Evolutionary conservation across 2,888 invertebrate species (phyloP), one percentile per base, ranked within the genome.

Genomic region (Hirtodrosophila cameraria): DNA sequence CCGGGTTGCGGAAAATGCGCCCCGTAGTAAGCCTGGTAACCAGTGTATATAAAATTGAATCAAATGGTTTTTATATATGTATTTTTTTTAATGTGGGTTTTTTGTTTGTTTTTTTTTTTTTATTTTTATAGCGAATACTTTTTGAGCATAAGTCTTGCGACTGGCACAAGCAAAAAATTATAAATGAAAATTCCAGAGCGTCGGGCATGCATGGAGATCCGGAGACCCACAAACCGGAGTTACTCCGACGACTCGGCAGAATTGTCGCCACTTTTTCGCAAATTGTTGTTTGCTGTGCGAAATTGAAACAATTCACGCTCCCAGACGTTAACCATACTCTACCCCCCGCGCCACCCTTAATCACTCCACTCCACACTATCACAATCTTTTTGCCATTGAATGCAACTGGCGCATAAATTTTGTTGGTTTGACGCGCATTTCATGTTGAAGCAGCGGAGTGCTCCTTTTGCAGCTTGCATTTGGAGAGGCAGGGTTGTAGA

Each of bases 111-210:
- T 38, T 12, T 31, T 54, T 54, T 38, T 35, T 36, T 25, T 55
- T 54, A 43, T 52, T 41, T 42, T 61, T 64, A 55, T 35, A 63
- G 43, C 8, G 35, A 35, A 52, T 58, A 59, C 52, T 77, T 70
- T 64, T 31, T 13, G 12, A 30, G 55, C 69, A 66, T 69, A 79
- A 76, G 60, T 75, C 78, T 67, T 63, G 39, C 41, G 41, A 20
- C 30, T 13, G 46, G 13, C 41, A 58, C 38, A 36, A 42, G 20
- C 48, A 46, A 41, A 42, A 43, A 75, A 80, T 79, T 79, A 82
- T 84, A 82, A 85, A 79, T 84, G 79, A 69, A 81, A 84, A 81
- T 81, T 74, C 85, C 79, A 72, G 61, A 45, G 64, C 59, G 57
- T 52, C 53, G 59, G 64, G 59, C 63, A 69, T 55, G 59, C 67